Base-by-base conservation (phyloP, 2,797 vertebrate genomes). In the Carapus acus region DNA sequence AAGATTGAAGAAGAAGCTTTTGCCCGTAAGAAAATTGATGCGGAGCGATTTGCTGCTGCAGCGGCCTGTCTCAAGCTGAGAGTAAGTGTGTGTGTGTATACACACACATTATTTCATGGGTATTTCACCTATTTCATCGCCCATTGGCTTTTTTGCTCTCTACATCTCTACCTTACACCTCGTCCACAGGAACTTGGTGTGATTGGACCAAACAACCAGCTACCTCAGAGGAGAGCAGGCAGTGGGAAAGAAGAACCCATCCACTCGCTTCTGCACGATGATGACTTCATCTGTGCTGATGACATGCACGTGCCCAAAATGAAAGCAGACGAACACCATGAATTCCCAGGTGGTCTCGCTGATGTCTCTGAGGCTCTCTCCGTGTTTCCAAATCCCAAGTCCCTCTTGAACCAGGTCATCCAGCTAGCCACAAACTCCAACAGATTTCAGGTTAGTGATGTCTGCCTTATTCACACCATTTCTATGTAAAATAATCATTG, bases 31-130 rank as follows among this genome's bases (percentile, higher is more conserved):
- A 97, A 91, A 82, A 74, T 85, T 0, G 90, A 95, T 0, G 96
- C 96, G 0, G 96, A 99, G 66, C 79, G 90, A 4, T 82, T 88
- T 21, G 95, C 96, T 2, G 95, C 96, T 0, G 96, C 96, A 0
- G 90, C 91, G 0, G 95, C 91, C 1, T 98, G 95, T 66, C 88
- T 88, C 36, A 92, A 88, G 13, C 91, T 99, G 65, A 93, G 84
- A 86, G 96, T 96, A 77, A 27, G 24, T 1, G 19, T 18, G 15
- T 16, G 33, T 31, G 19, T 46, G n/a, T 11, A 6, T 13, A 19
- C 13, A 8, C n/a, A 13, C 17, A 33, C 24, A 27, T n/a, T n/a
- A n/a, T n/a, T n/a, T n/a, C n/a, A n/a, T n/a, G n/a, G n/a, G n/a
- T n/a, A n/a, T n/a, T n/a, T n/a, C n/a, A n/a, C n/a, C n/a, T n/a